These are phyloP conservation scores for Lordiphosa clarofinis DNA, from an alignment of 1,140 invertebrate genomes.

Conservation along the genomic window DNA sequence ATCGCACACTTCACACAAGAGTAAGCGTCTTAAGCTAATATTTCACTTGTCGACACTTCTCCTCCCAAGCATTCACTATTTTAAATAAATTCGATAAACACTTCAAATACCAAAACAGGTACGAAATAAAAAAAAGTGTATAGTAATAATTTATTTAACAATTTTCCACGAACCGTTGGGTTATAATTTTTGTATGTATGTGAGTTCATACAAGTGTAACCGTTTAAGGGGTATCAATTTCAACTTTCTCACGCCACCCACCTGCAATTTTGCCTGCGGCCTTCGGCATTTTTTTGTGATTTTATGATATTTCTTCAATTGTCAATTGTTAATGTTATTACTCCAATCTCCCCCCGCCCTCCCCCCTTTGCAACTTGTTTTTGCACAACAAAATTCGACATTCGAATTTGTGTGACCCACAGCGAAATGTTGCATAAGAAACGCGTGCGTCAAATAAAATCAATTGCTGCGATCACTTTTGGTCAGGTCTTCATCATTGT, in stretches of 20 bases:
- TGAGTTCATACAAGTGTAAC: not conserved
- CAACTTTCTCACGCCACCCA: constrained; percentile 40
- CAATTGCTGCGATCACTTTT: constrained; percentile 43
- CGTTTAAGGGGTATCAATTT: not conserved
- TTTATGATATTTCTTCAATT: constrained; percentile 22
- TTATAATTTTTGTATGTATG: no score
- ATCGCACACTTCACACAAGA: no score
- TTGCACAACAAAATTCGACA: constrained; percentile 29
- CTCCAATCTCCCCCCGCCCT: not conserved
- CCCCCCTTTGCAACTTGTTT: constrained; percentile 6
- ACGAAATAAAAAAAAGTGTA: no score
- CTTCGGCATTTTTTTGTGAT: constrained; percentile 9
- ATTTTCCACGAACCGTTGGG: no score
- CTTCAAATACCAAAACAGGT: no score
- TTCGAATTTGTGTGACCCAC: constrained; percentile 18
- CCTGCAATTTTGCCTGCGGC: constrained; percentile 3
- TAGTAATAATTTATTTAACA: no score
- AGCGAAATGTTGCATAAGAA: constrained; percentile 50
- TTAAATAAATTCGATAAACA: no score
- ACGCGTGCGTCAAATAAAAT: constrained; percentile 62
- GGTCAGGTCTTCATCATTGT: constrained; percentile 11
- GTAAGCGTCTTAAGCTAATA: no score
- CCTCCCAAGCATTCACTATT: no score
- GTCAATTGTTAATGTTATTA: constrained; percentile 40
- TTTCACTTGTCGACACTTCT: no score